These are phyloP conservation scores for Chiroxiphia lanceolata DNA, from an alignment of 2,797 vertebrate genomes.

Conservation along the genomic window DNA sequence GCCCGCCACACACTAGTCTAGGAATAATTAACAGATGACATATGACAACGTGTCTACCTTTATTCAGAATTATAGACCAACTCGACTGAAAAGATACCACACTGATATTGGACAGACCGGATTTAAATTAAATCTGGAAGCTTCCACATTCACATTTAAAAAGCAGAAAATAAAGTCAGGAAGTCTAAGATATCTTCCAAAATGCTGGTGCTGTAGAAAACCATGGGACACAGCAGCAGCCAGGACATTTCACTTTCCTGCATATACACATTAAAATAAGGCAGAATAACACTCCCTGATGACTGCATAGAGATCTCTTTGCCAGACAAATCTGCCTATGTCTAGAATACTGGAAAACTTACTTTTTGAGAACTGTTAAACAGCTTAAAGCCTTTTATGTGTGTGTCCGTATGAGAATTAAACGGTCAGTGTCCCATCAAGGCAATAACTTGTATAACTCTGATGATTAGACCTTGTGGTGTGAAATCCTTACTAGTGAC, in stretches of 20 bases:
- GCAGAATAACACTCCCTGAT: background rate
- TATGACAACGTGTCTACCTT: background rate
- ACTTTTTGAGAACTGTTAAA: background rate
- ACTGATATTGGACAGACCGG: background rate
- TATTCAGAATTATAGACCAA: background rate
- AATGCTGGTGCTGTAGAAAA: background rate
- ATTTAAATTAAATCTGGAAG: background rate
- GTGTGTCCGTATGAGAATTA: background rate
- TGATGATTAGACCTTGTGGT: background rate
- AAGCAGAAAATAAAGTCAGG: background rate
- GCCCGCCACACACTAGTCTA: background rate
- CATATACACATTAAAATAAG: background rate
- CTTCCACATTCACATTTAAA: background rate
- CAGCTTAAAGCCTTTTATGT: background rate
- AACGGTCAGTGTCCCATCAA: background rate
- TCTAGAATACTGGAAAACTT: background rate
- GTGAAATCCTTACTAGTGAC: background rate
- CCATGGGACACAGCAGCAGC: background rate
- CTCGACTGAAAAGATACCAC: background rate
- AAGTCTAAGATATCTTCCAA: background rate
- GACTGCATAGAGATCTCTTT: background rate
- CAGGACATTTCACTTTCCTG: background rate
- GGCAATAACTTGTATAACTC: background rate
- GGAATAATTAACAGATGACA: background rate
- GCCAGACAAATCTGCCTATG: background rate